Conservation (phyloP, 2,797 vertebrate genomes). For the Tolypeutes matacus region DNA sequence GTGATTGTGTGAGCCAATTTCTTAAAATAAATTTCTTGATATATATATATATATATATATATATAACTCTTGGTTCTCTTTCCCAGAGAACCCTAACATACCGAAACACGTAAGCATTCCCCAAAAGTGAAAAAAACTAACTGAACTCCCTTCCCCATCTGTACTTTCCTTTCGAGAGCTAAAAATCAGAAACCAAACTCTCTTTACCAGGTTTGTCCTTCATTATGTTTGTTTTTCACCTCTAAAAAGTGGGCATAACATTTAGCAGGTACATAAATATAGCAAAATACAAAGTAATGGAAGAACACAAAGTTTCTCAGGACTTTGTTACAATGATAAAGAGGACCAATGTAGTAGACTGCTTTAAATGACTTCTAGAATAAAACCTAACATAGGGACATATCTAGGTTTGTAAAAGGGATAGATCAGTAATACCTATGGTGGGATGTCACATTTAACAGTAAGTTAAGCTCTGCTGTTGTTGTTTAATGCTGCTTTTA, state of each 20-base stretch:
- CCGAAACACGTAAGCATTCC: not conserved
- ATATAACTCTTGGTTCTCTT: too few relatives aligned
- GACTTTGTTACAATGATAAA: not conserved
- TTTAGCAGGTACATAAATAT: not conserved
- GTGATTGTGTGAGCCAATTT: too few relatives aligned
- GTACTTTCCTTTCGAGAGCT: not conserved
- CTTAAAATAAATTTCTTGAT: too few relatives aligned
- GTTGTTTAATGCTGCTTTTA: not conserved
- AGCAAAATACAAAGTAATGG: not conserved
- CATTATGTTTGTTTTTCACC: not conserved
- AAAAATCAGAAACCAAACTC: not conserved
- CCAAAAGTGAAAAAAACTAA: not conserved
- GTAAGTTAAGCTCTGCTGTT: not conserved
- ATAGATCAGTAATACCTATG: not conserved
- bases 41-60: too few relatives aligned
- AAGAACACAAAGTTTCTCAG: not conserved
- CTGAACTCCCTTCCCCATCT: not conserved
- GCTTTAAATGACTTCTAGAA: conserved; percentile 26
- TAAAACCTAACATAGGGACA: not conserved
- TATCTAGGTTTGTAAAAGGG: not conserved
- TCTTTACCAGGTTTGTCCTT: not conserved
- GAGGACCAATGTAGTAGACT: not conserved
- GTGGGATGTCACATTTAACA: not conserved
- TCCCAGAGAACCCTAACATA: too few relatives aligned
- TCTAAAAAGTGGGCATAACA: not conserved